Base-by-base conservation (phyloP, 2,888 invertebrate genomes). In the Cryptocheilus praepositus region DNA sequence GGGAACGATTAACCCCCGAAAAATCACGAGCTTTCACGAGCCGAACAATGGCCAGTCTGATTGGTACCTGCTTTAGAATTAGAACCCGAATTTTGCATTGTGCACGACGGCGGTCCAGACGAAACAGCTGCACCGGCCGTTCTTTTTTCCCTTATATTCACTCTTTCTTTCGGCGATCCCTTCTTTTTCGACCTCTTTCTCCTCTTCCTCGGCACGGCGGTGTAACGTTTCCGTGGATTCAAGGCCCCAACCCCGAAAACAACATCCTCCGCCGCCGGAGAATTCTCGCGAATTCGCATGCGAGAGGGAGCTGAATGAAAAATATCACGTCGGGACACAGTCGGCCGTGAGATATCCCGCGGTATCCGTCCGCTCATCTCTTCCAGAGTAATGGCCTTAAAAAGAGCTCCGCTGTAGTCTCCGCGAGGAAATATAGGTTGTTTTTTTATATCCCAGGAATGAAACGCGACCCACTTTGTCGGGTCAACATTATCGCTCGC, bases 61-160 rank as follows among this genome's bases (percentile, higher is more conserved):
- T 85, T 83, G 84, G 81, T 71, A 74, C 68, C 73, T 72, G 80
- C 84, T 81, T 83, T 83, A 81, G 83, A 85, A 81, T 81, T 79
- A 79, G 77, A 79, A 76, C 70, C 71, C 74, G 73, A 70, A 74
- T 77, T 81, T 74, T 70, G 77, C 79, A 80, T 77, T 73, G 76
- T 73, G 64, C 75, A 21, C 49, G 49, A 52, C 70, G 57, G 63
- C 67, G 71, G 66, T 36, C 77, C 75, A 72, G 70, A 63, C 74
- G 77, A 72, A 79, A 79, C 79, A 79, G 79, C 79, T 80, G 80
- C 80, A 71, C 70, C 77, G 36, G 16, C 61, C 60, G 21, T 21
- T 49, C 45, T 74, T 61, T 79, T 62, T 58, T 63, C 4, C 25
- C 36, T 36, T 11, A 11, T 36, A 11, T 36, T 36, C 36, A 1